Evolutionary conservation across 2,797 vertebrate species (phyloP).

Genomic region (Pangasius larnaudii): DNA sequence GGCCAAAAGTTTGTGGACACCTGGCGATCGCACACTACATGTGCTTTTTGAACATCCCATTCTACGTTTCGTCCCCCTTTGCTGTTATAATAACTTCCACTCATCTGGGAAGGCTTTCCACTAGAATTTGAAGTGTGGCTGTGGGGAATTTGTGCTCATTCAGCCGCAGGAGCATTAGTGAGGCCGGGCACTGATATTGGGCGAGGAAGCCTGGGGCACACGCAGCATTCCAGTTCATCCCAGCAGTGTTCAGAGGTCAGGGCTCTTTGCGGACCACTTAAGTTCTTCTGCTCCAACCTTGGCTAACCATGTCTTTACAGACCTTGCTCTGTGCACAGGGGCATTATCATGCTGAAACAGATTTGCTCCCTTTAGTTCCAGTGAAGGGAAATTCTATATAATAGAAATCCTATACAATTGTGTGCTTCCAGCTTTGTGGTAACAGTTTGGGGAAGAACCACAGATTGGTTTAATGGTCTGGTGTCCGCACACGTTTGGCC

Average conservation of each 20-base stretch:
- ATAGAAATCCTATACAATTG: no score
- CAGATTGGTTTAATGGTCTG: background rate
- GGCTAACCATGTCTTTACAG: background rate
- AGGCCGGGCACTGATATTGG: background rate
- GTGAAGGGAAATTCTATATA: background rate
- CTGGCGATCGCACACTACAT: background rate
- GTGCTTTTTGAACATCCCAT: background rate
- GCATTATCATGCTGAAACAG: background rate
- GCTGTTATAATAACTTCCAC: background rate
- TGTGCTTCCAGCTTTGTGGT: background rate
- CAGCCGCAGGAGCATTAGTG: background rate
- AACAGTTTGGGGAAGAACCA: background rate
- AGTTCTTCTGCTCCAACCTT: background rate
- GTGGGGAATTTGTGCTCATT: background rate
- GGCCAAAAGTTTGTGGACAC: background rate
- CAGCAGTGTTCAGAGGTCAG: background rate
- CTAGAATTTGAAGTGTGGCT: background rate
- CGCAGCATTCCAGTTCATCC: background rate
- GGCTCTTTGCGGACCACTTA: background rate
- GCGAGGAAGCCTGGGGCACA: background rate
- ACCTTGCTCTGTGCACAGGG: background rate
- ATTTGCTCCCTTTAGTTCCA: background rate
- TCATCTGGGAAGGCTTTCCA: background rate
- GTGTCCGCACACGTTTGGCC: background rate
- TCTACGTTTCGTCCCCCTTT: background rate